Evolutionary conservation across 2,113 vertebrate species (phyloP).

Genomic region (Thymallus thymallus): DNA sequence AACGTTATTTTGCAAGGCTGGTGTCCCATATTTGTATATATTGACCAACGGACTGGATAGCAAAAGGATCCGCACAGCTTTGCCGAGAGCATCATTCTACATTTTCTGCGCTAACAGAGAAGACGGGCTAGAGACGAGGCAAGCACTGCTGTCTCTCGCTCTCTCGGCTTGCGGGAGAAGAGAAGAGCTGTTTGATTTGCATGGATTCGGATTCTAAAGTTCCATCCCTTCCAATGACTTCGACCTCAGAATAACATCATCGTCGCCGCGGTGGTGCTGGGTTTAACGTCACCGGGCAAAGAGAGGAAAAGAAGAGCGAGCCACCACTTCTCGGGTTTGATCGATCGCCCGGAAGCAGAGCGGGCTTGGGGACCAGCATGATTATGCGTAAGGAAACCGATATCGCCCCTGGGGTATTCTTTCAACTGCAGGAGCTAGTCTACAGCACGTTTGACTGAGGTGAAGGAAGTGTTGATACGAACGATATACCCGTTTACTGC

Average conservation of each 20-base stretch:
- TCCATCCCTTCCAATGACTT: slow-evolving; percentile 46
- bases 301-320: slow-evolving; percentile 46
- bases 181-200: slow-evolving; percentile 49
- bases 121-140: slow-evolving; percentile 37
- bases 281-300: slow-evolving; percentile 31
- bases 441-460: slow-evolving; percentile 30
- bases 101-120: slow-evolving; percentile 53
- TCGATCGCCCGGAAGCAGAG: slow-evolving; percentile 52
- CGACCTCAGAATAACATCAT: slow-evolving; percentile 69
- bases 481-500: neutral
- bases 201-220: slow-evolving; percentile 39
- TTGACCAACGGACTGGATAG: slow-evolving; percentile 2
- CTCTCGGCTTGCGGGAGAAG: slow-evolving; percentile 51
- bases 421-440: slow-evolving; percentile 17
- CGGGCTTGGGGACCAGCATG: slow-evolving; percentile 35
- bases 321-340: slow-evolving; percentile 60
- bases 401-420: slow-evolving; percentile 47
- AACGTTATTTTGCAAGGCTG: neutral
- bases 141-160: slow-evolving; percentile 17
- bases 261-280: slow-evolving; percentile 22
- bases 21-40: neutral
- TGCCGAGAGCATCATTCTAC: slow-evolving; percentile 32
- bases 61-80: slow-evolving; percentile 3
- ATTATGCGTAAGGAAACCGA: slow-evolving; percentile 49
- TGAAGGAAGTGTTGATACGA: slow-evolving; percentile 1